A percentile compares a stretch with the other conserved stretches of the same genome.
Conservation (phyloP, 1,140 invertebrate genomes). For the Odontomachus brunneus region DNA sequence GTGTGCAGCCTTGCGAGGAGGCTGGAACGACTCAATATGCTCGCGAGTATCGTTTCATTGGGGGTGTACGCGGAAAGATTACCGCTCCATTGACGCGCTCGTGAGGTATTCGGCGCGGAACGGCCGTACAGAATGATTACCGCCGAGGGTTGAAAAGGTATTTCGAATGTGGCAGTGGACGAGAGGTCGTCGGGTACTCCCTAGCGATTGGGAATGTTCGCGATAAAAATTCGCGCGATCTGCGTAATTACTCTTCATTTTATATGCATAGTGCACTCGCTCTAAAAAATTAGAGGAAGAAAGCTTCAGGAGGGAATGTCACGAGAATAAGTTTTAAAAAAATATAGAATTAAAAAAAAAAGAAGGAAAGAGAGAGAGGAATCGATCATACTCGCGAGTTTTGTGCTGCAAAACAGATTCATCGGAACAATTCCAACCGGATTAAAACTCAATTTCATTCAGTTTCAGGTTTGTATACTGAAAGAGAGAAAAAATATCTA, state of each 20-base stretch:
- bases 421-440: neutral
- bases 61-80: constrained; percentile 29
- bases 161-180: neutral
- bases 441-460: no score
- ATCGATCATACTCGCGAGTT: no score
- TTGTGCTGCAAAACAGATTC: neutral
- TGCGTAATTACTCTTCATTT: neutral
- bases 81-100: constrained; percentile 40
- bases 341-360: neutral
- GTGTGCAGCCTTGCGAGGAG: neutral
- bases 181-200: no score
- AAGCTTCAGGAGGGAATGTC: no score
- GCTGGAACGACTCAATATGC: constrained; percentile 30
- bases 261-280: no score
- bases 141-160: neutral
- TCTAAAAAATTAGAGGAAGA: no score
- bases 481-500: no score
- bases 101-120: neutral
- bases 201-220: neutral
- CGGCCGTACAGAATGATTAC: neutral
- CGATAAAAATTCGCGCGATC: neutral
- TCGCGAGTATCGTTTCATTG: constrained; percentile 45
- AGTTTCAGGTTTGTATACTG: no score
- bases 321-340: neutral
- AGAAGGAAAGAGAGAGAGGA: neutral